Evolutionary conservation across 1,140 invertebrate species (phyloP).

Genomic region (Frieseomelitta varia): DNA sequence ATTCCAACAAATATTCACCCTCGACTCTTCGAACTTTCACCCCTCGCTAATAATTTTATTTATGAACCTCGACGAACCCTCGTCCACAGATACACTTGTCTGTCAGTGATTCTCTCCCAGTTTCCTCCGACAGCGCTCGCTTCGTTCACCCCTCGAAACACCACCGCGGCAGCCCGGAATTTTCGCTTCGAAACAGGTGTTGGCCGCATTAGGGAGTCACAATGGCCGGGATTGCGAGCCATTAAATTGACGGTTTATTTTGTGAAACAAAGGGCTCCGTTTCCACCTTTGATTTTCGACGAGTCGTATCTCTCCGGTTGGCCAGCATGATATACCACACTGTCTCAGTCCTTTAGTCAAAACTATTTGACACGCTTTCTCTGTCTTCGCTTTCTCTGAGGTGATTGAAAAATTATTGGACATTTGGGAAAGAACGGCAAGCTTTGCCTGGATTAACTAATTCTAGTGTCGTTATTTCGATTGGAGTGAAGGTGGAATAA

Average conservation of each 20-base stretch:
- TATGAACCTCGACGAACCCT: constrained; percentile 24
- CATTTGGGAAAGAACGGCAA: too few species aligned
- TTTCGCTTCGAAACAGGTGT: constrained; percentile 47
- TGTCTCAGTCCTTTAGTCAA: background rate
- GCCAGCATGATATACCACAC: background rate
- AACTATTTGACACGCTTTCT: too few species aligned
- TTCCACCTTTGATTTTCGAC: background rate
- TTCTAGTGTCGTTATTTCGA: too few species aligned
- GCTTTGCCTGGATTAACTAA: too few species aligned
- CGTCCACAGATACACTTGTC: background rate
- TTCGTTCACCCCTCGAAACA: constrained; percentile 23
- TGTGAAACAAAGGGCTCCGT: constrained; percentile 9
- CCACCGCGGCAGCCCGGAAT: constrained; percentile 8
- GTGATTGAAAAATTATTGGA: too few species aligned
- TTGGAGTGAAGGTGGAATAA: too few species aligned
- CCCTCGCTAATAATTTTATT: constrained; percentile 45
- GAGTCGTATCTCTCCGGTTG: background rate
- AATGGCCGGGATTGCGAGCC: constrained; percentile 2
- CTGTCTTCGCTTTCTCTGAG: background rate
- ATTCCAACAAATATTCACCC: background rate
- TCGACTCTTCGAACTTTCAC: background rate
- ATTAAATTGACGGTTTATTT: constrained; percentile 42
- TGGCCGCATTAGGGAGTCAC: constrained; percentile 24
- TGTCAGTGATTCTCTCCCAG: background rate
- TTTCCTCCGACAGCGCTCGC: constrained; percentile 3